Percentiles rank a stretch among this genome's conserved stretches.
Conservation (phyloP, 2,888 invertebrate genomes). For the Falcaria lacertinaria region DNA sequence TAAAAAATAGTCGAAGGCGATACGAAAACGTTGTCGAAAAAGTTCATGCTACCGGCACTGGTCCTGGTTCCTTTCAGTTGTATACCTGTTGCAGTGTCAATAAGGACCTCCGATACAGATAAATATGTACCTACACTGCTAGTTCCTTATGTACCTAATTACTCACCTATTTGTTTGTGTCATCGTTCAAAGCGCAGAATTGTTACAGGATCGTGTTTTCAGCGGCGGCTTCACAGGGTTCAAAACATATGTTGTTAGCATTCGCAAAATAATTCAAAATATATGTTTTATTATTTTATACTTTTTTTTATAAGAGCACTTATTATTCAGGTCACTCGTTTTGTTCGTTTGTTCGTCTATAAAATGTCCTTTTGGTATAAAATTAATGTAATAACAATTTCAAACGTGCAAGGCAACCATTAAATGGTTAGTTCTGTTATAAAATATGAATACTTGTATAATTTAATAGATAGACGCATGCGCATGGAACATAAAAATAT, state of each 20-base stretch:
- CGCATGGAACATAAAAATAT: conserved; percentile 22
- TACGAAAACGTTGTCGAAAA: no score
- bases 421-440: conserved; percentile 20
- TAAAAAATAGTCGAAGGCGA: no score
- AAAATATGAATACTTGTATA: conserved; percentile 13
- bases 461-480: conserved; percentile 15
- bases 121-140: no score
- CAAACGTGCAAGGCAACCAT: conserved; percentile 32
- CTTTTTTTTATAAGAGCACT: conserved; percentile 49
- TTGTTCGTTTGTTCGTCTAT: conserved; percentile 50
- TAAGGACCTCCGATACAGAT: no score
- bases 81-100: no score
- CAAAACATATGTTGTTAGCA: conserved; percentile 27
- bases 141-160: no score
- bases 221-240: conserved; percentile 21
- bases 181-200: conserved; percentile 57
- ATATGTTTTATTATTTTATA: conserved; percentile 39
- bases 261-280: conserved; percentile 29
- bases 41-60: no score
- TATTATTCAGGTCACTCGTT: conserved; percentile 35
- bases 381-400: conserved; percentile 17
- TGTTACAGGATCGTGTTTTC: conserved; percentile 33
- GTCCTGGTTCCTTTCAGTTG: no score
- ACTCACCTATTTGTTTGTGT: conserved; percentile 71
- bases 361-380: conserved; percentile 49